phyloP scores from a whole-genome alignment of 2,113 vertebrate species.

The Pygoscelis adeliae region DNA sequence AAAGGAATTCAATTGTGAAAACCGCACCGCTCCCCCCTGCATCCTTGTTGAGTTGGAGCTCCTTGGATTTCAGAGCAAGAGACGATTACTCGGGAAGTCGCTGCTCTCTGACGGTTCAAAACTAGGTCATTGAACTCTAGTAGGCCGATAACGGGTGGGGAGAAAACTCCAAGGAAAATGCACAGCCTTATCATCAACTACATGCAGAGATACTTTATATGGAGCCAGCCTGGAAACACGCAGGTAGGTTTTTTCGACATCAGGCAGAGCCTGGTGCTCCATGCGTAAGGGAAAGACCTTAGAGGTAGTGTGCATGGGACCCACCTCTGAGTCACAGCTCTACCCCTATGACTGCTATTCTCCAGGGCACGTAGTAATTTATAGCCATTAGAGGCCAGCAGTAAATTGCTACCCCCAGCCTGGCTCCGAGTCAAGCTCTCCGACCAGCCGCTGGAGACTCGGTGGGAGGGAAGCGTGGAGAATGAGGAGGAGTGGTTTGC shows the following conservation, averaged over 20 bases:
- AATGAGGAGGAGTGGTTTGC: not conserved
- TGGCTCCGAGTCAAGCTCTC: not conserved
- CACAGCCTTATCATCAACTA: not conserved
- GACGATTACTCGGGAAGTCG: rapidly evolving
- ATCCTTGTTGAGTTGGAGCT: not conserved
- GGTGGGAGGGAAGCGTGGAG: not conserved
- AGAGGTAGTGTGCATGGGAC: not conserved
- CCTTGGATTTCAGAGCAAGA: not conserved
- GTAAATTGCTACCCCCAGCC: not conserved
- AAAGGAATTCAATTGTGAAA: not conserved
- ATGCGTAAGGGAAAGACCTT: rapidly evolving
- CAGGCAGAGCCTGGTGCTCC: not conserved
- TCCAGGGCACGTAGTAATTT: not conserved
- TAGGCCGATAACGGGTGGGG: not conserved
- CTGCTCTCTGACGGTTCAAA: not conserved
- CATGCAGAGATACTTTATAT: not conserved
- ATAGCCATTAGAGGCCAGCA: not conserved
- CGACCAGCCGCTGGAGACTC: not conserved
- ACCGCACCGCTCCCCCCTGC: rapidly evolving
- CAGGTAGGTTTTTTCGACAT: not conserved
- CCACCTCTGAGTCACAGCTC: not conserved
- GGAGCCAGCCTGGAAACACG: not conserved
- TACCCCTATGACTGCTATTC: not conserved
- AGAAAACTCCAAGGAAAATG: not conserved
- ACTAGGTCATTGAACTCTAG: not conserved